Evolutionary conservation across 2,113 vertebrate species (phyloP).

Genomic region (Siniperca knerii): DNA sequence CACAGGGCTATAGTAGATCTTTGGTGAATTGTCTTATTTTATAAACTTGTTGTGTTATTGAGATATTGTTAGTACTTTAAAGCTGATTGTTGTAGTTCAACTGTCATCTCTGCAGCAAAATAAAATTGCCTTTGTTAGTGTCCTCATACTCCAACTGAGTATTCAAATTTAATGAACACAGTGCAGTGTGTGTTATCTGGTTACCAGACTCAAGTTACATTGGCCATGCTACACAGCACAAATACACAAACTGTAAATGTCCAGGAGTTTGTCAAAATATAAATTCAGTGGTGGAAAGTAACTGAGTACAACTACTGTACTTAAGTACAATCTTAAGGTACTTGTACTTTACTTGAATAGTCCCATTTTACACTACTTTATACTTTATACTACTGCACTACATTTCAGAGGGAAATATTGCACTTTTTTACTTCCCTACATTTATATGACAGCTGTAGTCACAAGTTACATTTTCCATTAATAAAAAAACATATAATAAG

Average conservation of each 20-base stretch:
- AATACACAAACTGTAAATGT: not conserved
- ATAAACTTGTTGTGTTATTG: not conserved
- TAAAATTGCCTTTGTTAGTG: constrained; percentile 19
- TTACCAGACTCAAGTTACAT: constrained; percentile 81
- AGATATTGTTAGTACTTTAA: not conserved
- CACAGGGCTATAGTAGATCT: not conserved
- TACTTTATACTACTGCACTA: not conserved
- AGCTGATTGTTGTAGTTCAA: constrained; percentile 3
- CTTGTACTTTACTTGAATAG: not conserved
- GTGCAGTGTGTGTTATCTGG: constrained; percentile 74
- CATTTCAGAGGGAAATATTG: not conserved
- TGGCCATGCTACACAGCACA: constrained; percentile 28
- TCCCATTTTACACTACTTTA: not conserved
- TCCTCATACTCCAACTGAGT: constrained; percentile 49
- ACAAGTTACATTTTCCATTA: not conserved
- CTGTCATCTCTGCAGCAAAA: not conserved
- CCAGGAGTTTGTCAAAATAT: not conserved
- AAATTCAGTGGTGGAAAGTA: not conserved
- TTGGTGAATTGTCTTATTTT: not conserved
- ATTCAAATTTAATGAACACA: constrained; percentile 85
- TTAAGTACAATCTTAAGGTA: not conserved
- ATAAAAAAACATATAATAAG: not conserved
- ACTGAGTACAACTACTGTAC: not conserved
- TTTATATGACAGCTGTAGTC: not conserved
- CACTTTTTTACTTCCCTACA: not conserved